phyloP scores from a whole-genome alignment of 2,113 vertebrate species.

The Phoenicopterus ruber region DNA sequence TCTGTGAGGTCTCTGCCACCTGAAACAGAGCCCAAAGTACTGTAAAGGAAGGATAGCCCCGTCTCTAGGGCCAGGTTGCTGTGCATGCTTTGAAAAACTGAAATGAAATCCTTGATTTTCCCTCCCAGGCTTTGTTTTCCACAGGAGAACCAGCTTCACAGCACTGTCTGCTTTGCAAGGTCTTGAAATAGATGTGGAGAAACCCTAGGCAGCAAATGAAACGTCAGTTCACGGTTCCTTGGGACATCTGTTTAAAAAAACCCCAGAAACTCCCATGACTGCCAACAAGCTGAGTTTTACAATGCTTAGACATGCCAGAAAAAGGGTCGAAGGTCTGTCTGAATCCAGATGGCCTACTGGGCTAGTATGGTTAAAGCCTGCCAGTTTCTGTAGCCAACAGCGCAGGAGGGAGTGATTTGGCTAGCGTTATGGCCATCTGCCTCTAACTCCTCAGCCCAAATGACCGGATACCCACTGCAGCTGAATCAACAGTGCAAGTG shows the following conservation, averaged over 20 bases:
- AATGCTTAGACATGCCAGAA: not conserved
- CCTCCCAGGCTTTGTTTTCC: not conserved
- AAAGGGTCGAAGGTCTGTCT: not conserved
- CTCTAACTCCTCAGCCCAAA: not conserved
- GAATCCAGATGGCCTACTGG: conserved; percentile 16
- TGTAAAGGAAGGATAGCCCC: not conserved
- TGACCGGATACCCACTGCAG: not conserved
- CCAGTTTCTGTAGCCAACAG: not conserved
- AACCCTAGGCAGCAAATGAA: not conserved
- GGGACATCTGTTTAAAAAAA: not conserved
- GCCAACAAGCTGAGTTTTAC: not conserved
- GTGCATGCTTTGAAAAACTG: not conserved
- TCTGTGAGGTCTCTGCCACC: not conserved
- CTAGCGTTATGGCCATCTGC: not conserved
- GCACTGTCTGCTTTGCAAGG: not conserved
- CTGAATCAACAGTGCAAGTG: conserved; percentile 14
- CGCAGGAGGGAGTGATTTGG: not conserved
- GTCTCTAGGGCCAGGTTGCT: too few species aligned
- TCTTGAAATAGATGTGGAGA: not conserved
- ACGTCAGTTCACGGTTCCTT: not conserved
- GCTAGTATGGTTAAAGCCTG: not conserved
- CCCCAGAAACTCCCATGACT: not conserved
- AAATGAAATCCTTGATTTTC: not conserved
- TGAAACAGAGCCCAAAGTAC: not conserved
- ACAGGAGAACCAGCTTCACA: not conserved